Percentiles rank a stretch among this genome's conserved stretches.
Conservation (phyloP, 2,797 vertebrate species). For the Sarcoramphus papa region DNA sequence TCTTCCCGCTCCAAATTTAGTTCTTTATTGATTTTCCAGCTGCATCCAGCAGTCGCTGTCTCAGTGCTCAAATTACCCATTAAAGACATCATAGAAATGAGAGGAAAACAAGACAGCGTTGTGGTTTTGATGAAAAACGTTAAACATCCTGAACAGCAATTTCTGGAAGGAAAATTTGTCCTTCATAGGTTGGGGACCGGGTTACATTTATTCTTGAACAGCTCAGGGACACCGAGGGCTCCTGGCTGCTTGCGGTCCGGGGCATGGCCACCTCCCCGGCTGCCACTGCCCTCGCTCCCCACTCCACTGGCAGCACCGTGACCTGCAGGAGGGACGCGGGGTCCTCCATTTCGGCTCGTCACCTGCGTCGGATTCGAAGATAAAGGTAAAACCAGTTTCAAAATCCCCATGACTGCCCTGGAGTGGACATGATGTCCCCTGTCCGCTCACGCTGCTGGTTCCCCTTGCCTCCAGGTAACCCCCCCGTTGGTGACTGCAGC, state of each 20-base stretch:
- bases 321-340: background rate
- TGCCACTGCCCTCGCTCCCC: fast-evolving
- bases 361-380: background rate
- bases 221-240: background rate
- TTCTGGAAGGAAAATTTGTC: background rate
- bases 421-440: fast-evolving
- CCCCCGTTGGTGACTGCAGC: background rate
- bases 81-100: background rate
- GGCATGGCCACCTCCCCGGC: background rate
- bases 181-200: background rate
- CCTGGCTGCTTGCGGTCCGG: fast-evolving
- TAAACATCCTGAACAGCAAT: background rate
- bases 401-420: background rate
- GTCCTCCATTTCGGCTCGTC: background rate
- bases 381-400: background rate
- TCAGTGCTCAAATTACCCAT: background rate
- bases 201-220: background rate
- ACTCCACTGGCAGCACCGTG: background rate
- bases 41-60: background rate
- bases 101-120: background rate
- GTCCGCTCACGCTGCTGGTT: background rate
- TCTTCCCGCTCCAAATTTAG: background rate
- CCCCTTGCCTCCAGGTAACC: background rate
- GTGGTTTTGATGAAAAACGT: background rate
- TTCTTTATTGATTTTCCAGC: constrained; percentile 25